Evolutionary conservation across 1,140 invertebrate species (phyloP).

Genomic region (Drosophila melanica): DNA sequence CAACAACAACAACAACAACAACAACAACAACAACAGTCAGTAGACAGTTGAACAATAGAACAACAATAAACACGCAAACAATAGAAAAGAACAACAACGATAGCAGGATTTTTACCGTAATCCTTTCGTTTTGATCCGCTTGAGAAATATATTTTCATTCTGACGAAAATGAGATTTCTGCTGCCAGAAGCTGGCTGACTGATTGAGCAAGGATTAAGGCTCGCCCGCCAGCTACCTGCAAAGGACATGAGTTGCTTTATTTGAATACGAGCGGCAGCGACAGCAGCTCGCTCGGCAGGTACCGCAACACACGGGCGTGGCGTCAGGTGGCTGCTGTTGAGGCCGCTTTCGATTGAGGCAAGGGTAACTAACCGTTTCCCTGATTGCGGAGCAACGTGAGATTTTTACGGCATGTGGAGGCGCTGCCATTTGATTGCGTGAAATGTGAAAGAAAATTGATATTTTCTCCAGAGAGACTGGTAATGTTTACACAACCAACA

Average conservation of each 20-base stretch:
- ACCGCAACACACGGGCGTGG: constrained; percentile 25
- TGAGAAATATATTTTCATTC: constrained; percentile 80
- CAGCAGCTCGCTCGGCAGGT: constrained; percentile 25
- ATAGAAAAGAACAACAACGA: constrained; percentile 48
- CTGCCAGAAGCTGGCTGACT: constrained; percentile 43
- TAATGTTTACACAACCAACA: constrained; percentile 57
- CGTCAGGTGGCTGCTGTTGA: constrained; percentile 52
- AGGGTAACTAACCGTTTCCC: constrained; percentile 24
- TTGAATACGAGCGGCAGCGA: constrained; percentile 56
- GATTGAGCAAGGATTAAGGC: constrained; percentile 74
- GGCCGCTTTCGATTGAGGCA: background rate
- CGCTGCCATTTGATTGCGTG: constrained; percentile 68
- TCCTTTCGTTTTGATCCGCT: constrained; percentile 81
- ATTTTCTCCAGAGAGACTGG: constrained; percentile 44
- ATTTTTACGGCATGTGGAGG: constrained; percentile 43
- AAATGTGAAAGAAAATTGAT: constrained; percentile 73
- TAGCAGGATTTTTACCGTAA: constrained; percentile 78
- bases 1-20: constrained; percentile 49
- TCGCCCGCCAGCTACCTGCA: constrained; percentile 42
- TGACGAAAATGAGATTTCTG: constrained; percentile 72
- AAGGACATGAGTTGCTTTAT: constrained; percentile 70
- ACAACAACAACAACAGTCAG: constrained; percentile 26
- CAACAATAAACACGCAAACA: constrained; percentile 51
- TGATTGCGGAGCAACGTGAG: constrained; percentile 47
- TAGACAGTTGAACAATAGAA: constrained; percentile 49